phyloP scores from a whole-genome alignment of 1,140 invertebrate species.

The Drosophila gunungcola region DNA sequence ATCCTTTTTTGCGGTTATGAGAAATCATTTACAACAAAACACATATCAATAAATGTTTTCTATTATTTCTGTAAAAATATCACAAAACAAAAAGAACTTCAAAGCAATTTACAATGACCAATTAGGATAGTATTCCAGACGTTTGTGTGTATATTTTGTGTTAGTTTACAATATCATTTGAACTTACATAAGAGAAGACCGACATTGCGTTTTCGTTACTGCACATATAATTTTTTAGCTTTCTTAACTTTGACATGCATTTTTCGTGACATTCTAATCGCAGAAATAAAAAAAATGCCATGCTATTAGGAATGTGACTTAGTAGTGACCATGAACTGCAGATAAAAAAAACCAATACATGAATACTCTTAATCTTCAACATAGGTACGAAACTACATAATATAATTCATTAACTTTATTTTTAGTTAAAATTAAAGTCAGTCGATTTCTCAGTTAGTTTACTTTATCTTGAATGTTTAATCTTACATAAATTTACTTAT shows the following conservation, averaged over 20 bases:
- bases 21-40: background rate
- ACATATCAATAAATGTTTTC: background rate
- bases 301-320: constrained; percentile 31
- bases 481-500: constrained; percentile 46
- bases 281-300: constrained; percentile 15
- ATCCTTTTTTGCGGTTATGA: background rate
- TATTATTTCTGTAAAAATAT: constrained; percentile 1
- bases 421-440: constrained; percentile 68
- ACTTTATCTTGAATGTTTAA: constrained; percentile 47
- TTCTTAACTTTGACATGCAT: background rate
- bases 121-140: constrained; percentile 35
- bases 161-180: constrained; percentile 28
- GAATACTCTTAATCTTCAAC: constrained; percentile 9
- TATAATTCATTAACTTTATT: constrained; percentile 36
- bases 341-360: constrained; percentile 15
- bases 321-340: constrained; percentile 29
- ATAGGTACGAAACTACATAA: constrained; percentile 18
- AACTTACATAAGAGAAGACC: constrained; percentile 13
- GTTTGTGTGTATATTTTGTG: background rate
- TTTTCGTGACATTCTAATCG: constrained; percentile 2
- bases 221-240: background rate
- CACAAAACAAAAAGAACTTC: background rate
- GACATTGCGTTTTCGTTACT: background rate
- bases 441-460: constrained; percentile 66
- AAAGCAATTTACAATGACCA: constrained; percentile 13